Evolutionary conservation across 2,797 vertebrate species (phyloP).

Genomic region (Etheostoma nigrum): DNA sequence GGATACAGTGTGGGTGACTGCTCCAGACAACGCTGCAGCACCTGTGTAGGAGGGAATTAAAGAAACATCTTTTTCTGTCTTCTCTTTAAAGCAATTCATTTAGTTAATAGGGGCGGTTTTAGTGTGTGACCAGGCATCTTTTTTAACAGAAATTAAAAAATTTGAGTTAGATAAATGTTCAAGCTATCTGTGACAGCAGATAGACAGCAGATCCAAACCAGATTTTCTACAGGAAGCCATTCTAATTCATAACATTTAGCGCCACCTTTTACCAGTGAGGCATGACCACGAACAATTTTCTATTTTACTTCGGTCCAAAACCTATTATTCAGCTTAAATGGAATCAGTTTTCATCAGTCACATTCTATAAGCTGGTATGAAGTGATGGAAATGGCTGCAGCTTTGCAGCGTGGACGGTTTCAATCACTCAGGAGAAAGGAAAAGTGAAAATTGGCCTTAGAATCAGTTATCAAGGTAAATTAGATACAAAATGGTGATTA

Average conservation of each 20-base stretch:
- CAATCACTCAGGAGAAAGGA: slow-evolving; percentile 40
- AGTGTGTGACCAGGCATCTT: neutral
- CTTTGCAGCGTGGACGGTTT: slow-evolving; percentile 38
- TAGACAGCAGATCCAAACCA: slow-evolving; percentile 23
- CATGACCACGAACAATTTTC: slow-evolving; percentile 26
- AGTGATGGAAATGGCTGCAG: slow-evolving; percentile 57
- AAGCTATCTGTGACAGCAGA: neutral
- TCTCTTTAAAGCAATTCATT: slow-evolving; percentile 7
- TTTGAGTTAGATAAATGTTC: neutral
- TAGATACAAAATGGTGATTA: neutral
- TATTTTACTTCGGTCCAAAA: slow-evolving; percentile 39
- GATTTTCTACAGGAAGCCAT: slow-evolving; percentile 23
- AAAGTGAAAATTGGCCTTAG: neutral
- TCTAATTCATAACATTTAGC: slow-evolving; percentile 39
- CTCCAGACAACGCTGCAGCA: slow-evolving; percentile 94
- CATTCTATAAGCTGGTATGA: slow-evolving; percentile 51
- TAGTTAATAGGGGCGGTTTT: neutral
- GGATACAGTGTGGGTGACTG: slow-evolving; percentile 98
- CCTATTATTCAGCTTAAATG: slow-evolving; percentile 40
- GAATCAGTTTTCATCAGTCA: slow-evolving; percentile 67
- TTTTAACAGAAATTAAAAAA: neutral
- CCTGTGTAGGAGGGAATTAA: slow-evolving; percentile 78
- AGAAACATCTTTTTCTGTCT: slow-evolving; percentile 17
- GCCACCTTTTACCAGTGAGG: slow-evolving; percentile 27
- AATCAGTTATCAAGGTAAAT: slow-evolving; percentile 11